These are phyloP conservation scores for Diaprepes abbreviatus DNA, from an alignment of 2,888 invertebrate genomes.

Conservation along the genomic window DNA sequence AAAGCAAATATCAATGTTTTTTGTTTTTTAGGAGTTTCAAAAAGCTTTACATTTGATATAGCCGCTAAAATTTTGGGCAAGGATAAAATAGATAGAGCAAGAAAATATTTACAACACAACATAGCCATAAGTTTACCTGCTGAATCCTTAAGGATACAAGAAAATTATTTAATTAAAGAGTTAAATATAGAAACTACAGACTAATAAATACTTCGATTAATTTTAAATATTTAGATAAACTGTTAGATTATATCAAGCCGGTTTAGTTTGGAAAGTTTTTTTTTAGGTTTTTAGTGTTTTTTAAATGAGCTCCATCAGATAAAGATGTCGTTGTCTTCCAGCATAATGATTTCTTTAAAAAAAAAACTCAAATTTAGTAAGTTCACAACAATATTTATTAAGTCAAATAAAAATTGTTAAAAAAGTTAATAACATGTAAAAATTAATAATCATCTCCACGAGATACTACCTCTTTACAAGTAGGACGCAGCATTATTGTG, in stretches of 20 bases:
- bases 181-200: conserved; percentile 4
- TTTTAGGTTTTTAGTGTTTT: no score
- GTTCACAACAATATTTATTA: conserved; percentile 22
- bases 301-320: no score
- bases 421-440: conserved; percentile 7
- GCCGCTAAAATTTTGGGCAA: conserved; percentile 75
- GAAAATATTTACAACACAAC: conserved; percentile 59
- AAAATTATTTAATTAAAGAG: conserved; percentile 2
- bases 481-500: conserved; percentile 96
- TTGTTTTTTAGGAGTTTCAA: conserved; percentile 66
- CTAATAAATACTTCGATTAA: no score
- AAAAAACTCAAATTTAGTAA: background rate
- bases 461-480: conserved; percentile 98
- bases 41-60: conserved; percentile 78
- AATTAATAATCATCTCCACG: conserved; percentile 93
- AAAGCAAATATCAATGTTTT: no score
- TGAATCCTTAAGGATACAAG: conserved; percentile 38
- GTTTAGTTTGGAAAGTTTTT: no score
- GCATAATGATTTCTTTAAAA: no score
- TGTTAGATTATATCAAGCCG: background rate
- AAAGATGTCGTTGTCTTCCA: no score
- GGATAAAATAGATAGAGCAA: conserved; percentile 71
- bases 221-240: background rate
- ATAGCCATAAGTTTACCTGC: conserved; percentile 31
- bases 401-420: conserved; percentile 19